A percentile compares a stretch with the other conserved stretches of the same genome.
Evolutionary conservation across 2,797 vertebrate species (phyloP).

Genomic region (Chanos chanos): DNA sequence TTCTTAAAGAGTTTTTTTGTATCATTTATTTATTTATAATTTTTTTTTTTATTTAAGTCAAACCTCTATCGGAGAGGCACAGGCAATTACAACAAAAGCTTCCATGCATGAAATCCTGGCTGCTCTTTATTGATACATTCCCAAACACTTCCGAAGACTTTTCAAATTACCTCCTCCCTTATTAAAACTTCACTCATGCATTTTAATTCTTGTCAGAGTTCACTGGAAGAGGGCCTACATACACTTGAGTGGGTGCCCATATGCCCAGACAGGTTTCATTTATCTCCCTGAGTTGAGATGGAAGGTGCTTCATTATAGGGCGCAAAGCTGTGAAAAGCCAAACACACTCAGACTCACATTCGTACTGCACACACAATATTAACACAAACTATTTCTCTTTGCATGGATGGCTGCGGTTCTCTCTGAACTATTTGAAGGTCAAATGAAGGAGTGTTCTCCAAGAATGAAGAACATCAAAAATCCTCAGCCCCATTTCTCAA

Average conservation of each 20-base stretch:
- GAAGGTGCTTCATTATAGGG: conserved; percentile 60
- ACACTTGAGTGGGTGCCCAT: conserved; percentile 49
- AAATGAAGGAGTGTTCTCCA: conserved; percentile 52
- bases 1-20: too few species aligned
- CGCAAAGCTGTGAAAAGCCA: conserved; percentile 28
- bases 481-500: conserved; percentile 7
- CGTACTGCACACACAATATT: conserved; percentile 59
- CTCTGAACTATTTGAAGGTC: conserved; percentile 63
- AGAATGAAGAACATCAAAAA: not conserved
- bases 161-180: conserved; percentile 76
- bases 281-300: conserved; percentile 58
- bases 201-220: conserved; percentile 60
- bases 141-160: conserved; percentile 76
- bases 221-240: conserved; percentile 38
- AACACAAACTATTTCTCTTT: conserved; percentile 67
- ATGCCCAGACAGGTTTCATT: conserved; percentile 62
- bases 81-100: conserved; percentile 80
- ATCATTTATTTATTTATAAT: conserved; percentile 46
- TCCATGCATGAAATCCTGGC: conserved; percentile 80
- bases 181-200: conserved; percentile 79
- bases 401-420: conserved; percentile 64
- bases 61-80: conserved; percentile 76
- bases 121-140: conserved; percentile 82
- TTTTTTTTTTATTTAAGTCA: conserved; percentile 70
- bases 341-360: conserved; percentile 54